Conservation (phyloP, 2,888 invertebrate genomes). For the Synanthedon myopaeformis region DNA sequence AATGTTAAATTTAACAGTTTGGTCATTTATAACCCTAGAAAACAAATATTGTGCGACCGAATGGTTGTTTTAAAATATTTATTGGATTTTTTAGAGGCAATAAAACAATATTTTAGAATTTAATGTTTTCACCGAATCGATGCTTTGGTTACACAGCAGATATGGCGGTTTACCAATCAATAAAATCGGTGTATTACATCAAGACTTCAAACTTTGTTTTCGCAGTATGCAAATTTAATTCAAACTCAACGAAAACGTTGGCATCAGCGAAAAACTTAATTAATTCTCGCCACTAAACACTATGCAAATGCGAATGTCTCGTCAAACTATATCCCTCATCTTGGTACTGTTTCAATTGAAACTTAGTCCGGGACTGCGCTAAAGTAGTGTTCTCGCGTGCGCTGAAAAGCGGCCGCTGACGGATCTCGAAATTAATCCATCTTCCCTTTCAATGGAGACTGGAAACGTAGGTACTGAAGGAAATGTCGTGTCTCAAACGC, state of each 20-base stretch:
- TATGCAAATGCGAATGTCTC: slow-evolving; percentile 33
- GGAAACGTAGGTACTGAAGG: background rate
- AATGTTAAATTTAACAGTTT: too few relatives aligned
- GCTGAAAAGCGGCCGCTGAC: slow-evolving; percentile 41
- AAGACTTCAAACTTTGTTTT: too few relatives aligned
- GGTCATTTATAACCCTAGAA: too few relatives aligned
- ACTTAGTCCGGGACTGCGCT: slow-evolving; percentile 41
- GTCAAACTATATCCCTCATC: slow-evolving; percentile 42
- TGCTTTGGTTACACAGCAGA: too few relatives aligned
- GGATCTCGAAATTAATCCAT: slow-evolving; percentile 64
- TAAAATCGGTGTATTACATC: too few relatives aligned
- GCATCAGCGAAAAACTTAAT: background rate
- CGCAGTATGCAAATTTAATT: background rate
- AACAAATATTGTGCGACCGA: too few relatives aligned
- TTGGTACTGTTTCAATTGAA: slow-evolving; percentile 52
- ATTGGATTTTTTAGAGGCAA: too few relatives aligned
- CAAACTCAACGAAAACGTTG: background rate
- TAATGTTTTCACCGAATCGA: too few relatives aligned
- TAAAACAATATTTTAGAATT: too few relatives aligned
- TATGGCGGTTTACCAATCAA: too few relatives aligned
- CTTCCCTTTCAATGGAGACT: slow-evolving; percentile 33
- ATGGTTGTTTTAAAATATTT: too few relatives aligned
- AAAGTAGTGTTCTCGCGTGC: slow-evolving; percentile 48
- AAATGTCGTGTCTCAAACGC: background rate
- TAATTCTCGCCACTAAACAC: background rate